phyloP scores from a whole-genome alignment of 1,140 invertebrate genomes.

The Drosophila lacteicornis region DNA sequence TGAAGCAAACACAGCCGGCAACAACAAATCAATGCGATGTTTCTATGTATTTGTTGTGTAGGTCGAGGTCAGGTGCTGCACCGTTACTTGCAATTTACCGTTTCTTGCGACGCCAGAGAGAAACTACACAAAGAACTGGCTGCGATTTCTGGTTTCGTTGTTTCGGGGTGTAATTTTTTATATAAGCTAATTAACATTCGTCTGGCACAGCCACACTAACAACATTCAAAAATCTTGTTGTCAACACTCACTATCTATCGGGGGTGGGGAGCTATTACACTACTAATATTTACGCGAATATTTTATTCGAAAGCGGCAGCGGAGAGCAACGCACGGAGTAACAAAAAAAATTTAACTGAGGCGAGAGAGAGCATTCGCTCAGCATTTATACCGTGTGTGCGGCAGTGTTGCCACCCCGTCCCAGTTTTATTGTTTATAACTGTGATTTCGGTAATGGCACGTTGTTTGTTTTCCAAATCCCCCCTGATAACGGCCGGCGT shows the following conservation, averaged over 20 bases:
- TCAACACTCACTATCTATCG: conserved; percentile 13
- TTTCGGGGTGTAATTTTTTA: not conserved
- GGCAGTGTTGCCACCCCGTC: conserved; percentile 20
- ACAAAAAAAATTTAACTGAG: conserved; percentile 39
- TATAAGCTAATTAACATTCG: conserved; percentile 37
- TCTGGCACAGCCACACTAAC: conserved; percentile 29
- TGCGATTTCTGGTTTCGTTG: not conserved
- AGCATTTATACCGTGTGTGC: conserved; percentile 25
- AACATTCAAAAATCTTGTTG: conserved; percentile 18
- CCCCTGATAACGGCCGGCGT: not conserved
- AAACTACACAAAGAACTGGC: conserved; percentile 22
- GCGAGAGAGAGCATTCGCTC: conserved; percentile 6
- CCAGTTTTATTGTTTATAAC: conserved; percentile 16
- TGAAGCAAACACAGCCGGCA: conserved; percentile 52
- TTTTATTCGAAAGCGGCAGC: conserved; percentile 15
- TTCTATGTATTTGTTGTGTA: conserved; percentile 34
- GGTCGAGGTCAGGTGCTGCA: conserved; percentile 62
- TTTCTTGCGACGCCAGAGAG: conserved; percentile 38
- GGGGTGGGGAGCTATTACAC: conserved; percentile 22
- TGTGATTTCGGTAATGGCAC: conserved; percentile 13
- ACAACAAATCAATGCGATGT: conserved; percentile 39
- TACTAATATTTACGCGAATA: conserved; percentile 36
- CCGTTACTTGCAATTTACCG: conserved; percentile 52
- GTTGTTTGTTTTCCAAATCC: conserved; percentile 4
- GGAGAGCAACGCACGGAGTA: conserved; percentile 16